Base-by-base conservation (phyloP, 2,888 invertebrate species). In the Drosophila testacea region DNA sequence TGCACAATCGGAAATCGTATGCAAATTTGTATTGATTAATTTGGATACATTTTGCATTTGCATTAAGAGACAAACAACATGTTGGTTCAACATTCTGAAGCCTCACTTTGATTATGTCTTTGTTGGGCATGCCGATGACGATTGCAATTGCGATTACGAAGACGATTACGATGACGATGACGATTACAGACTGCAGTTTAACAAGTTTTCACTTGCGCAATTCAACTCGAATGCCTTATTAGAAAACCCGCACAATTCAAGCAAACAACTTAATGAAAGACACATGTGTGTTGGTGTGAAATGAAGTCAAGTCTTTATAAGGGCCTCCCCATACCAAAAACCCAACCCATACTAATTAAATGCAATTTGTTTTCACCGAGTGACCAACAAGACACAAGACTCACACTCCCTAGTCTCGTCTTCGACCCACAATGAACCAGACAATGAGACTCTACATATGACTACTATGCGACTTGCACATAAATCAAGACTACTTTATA, bases 281-380 rank as follows among this genome's bases (percentile, higher is more conserved):
- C 16, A 59, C 39, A 13, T 22, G 22, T 54, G 59, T 66, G 61
- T 62, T 60, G 73, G 34, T 42, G 47, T 60, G 57, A 57, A 73
- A 61, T 67, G 50, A 61, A 67, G 64, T 54, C 59, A 27, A 44
- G 57, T 38, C 76, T 65, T 60, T 79, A 76, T 76, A 76, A 74
- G 76, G 76, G 78, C 34, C 50, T 10, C 11, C 34, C 41, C 59
- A 11, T 11, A 10, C 38, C 28, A 13, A 13, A 13, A 13, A 16
- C 2, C 30, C 4, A 4, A 4, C 11, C 41, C 69, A 50, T 60
- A 61, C 77, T 83, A 88, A 83, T 83, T 83, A 74, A 70, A 83
- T 83, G 89, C 83, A 80, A 83, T 83, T 83, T 86, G 81, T 72
- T 88, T 83, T 80, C 89, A 82, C 71, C 82, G 69, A 72, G 30